Percentiles rank a stretch among this genome's conserved stretches.
phyloP scores from a whole-genome alignment of 2,888 invertebrate genomes.

The Capitulum mitella region DNA sequence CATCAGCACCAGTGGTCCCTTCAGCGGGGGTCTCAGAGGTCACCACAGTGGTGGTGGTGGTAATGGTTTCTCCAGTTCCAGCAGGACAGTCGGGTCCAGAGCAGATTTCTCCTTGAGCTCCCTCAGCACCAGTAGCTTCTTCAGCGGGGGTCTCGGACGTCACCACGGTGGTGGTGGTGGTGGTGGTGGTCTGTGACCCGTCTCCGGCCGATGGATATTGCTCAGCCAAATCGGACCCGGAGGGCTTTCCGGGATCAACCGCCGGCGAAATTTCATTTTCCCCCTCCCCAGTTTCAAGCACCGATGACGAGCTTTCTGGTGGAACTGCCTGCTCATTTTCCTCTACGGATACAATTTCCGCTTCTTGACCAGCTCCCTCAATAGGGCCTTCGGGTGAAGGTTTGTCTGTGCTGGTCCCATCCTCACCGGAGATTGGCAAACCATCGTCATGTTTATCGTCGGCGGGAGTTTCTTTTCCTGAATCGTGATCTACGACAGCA shows the following conservation, averaged over 20 bases:
- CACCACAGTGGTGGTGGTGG: neutral
- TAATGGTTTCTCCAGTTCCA: neutral
- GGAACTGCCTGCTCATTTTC: neutral
- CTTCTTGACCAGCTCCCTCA: too few species aligned
- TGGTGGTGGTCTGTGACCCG: neutral
- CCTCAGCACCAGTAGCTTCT: neutral
- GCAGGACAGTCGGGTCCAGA: neutral
- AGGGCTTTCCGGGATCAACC: too few species aligned
- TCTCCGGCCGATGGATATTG: too few species aligned
- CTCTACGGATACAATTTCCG: too few species aligned
- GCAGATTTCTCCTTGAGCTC: neutral
- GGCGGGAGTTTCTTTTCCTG: slow-evolving; percentile 26
- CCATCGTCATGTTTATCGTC: too few species aligned
- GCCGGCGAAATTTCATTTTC: too few species aligned
- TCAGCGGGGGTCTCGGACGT: slow-evolving; percentile 2
- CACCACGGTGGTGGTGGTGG: neutral
- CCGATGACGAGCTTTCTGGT: neutral
- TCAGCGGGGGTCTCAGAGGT: neutral
- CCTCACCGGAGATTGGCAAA: too few species aligned
- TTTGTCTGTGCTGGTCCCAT: too few species aligned
- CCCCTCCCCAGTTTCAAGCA: too few species aligned
- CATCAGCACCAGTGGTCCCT: too few species aligned
- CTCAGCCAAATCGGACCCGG: too few species aligned
- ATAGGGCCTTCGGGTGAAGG: too few species aligned
- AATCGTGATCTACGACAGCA: neutral